Base-by-base conservation (phyloP, 2,888 invertebrate species). In the Platycheirus albimanus region DNA sequence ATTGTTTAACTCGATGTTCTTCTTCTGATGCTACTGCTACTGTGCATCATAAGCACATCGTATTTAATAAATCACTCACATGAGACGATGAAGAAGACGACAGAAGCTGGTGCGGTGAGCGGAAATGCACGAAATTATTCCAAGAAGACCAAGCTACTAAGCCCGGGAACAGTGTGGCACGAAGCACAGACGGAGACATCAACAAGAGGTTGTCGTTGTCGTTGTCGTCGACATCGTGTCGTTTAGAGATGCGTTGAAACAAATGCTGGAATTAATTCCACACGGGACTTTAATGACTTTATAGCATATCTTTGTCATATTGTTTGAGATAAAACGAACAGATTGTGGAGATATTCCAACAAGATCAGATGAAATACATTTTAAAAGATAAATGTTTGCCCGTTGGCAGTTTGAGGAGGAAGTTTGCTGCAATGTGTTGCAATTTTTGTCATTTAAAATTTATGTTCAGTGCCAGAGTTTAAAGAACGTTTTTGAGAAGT, bases 231-330 rank as follows among this genome's bases (percentile, higher is more conserved):
- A 76, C 80, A 66, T 72, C 24, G 63, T 47, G 63, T 69, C 76
- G 58, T 72, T 78, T 83, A 67, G 72, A 78, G 83, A 83, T 83
- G 78, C 67, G 78, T 78, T 67, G 83, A 74, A 83, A 78, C 78
- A 83, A 83, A 83, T 83, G 83, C 83, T 83, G 83, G 78, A 83
- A 83, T 83, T 83, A 83, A 83, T 83, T 83, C 83, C 83, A 78
- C 83, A 83, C 67, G 69, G 78, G 74, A 78, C 72, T 69, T 78
- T 83, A 72, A 83, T 83, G 83, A 83, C 83, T 83, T 78, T 78
- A 83, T 83, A 70, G 83, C 72, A 67, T 78, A 69, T 69, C 78
- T 74, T 47, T 74, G 78, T 67, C 78, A 58, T 78, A 63, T 69
- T 58, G 69, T 64, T 69, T 43, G 63, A 24, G 49, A 51, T 49